phyloP scores from a whole-genome alignment of 2,113 vertebrate genomes.

The Anguilla rostrata region DNA sequence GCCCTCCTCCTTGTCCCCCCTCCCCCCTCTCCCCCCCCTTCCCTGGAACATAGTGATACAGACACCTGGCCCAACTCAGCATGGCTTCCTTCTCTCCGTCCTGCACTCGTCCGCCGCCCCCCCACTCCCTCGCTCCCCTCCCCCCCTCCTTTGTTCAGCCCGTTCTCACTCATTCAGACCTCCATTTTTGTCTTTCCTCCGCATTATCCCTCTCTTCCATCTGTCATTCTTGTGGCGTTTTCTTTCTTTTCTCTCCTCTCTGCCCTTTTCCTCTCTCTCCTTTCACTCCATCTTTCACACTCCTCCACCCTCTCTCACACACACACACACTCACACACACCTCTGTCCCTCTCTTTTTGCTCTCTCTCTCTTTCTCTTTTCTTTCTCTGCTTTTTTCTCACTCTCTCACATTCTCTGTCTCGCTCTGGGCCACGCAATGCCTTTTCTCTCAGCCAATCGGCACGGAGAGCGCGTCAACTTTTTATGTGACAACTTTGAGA shows the following conservation, averaged over 20 bases:
- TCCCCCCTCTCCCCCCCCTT: slow-evolving; percentile 21
- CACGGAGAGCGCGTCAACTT: slow-evolving; percentile 35
- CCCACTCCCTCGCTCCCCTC: slow-evolving; percentile 13
- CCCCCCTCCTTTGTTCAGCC: slow-evolving; percentile 20
- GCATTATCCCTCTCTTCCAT: not conserved
- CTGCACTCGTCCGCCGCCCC: slow-evolving; percentile 22
- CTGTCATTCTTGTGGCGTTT: not conserved
- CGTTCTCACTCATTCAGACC: slow-evolving; percentile 9
- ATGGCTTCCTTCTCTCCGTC: slow-evolving; percentile 33
- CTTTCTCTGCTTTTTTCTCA: not conserved
- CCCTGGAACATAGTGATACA: slow-evolving; percentile 30
- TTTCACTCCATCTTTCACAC: not conserved
- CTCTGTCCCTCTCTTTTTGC: not conserved
- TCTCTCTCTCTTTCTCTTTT: not conserved
- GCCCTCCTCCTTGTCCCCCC: not conserved
- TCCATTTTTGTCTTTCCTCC: slow-evolving; percentile 19
- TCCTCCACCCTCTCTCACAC: not conserved
- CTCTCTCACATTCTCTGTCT: slow-evolving; percentile 25
- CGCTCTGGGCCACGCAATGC: slow-evolving; percentile 13
- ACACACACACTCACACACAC: no score
- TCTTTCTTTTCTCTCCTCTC: not conserved
- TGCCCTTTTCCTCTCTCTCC: not conserved
- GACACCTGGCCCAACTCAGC: slow-evolving; percentile 63
- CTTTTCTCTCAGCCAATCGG: slow-evolving; percentile 13
- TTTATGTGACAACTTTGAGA: slow-evolving; percentile 37